Conservation (phyloP, 2,888 invertebrate genomes). For the Augochlorella aurata region DNA sequence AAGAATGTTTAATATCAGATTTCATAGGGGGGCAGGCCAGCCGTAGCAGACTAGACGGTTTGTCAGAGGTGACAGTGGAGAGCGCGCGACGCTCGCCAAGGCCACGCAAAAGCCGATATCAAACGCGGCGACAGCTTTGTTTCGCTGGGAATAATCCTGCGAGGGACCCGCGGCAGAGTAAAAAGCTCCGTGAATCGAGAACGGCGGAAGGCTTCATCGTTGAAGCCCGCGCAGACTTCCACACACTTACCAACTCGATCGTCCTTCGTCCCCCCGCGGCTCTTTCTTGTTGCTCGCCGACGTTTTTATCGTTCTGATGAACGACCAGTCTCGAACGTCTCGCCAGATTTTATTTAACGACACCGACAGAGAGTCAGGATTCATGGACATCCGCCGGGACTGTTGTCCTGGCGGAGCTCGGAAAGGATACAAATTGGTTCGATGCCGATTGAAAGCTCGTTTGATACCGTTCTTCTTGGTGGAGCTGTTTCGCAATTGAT, state of each 20-base stretch:
- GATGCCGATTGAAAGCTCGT: neutral
- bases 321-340: constrained; percentile 21
- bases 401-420: neutral
- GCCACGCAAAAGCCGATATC: constrained; percentile 78
- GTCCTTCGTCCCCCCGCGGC: constrained; percentile 1
- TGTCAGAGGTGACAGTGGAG: constrained; percentile 39
- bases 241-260: constrained; percentile 24
- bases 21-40: constrained; percentile 65
- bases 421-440: neutral
- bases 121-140: constrained; percentile 80
- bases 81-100: constrained; percentile 51
- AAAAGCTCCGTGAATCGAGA: constrained; percentile 36
- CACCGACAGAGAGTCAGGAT: constrained; percentile 32
- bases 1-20: constrained; percentile 79
- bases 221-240: constrained; percentile 26
- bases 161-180: constrained; percentile 71
- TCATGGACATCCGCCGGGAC: neutral
- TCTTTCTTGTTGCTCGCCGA: constrained; percentile 16
- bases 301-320: constrained; percentile 24
- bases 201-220: constrained; percentile 35
- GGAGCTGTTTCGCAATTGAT: too few species aligned
- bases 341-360: constrained; percentile 49
- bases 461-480: neutral
- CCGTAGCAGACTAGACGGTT: constrained; percentile 20
- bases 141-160: constrained; percentile 77